Evolutionary conservation across 2,113 vertebrate genomes (phyloP), one percentile per base, ranked within the genome.

Genomic region (Chitala chitala): DNA sequence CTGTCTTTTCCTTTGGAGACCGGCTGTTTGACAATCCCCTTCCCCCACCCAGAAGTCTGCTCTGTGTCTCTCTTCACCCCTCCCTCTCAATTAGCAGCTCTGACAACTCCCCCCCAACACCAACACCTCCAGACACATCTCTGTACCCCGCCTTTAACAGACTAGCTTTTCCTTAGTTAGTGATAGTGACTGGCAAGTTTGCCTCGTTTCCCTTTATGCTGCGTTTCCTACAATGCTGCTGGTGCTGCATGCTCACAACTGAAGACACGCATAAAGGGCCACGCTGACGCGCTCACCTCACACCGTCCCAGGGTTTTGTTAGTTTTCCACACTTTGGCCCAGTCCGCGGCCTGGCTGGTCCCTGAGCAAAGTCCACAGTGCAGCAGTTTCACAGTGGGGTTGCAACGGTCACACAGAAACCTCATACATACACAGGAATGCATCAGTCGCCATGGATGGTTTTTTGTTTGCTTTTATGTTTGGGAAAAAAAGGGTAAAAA

Each of bases 131-230:
- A 38, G n/a, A 40, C 58, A 29, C 4, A 72, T 63, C 31, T 3
- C 63, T 12, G 36, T 54, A 7, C 54, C 70, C 9, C 7, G 13
- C 29, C 48, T 42, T 56, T 50, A 61, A 13, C 8, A 29, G 15
- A 22, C 26, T 44, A 22, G 17, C 48, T 36, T 51, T 51, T 68
- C 38, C 64, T 50, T 15, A 63, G 17, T 66, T 24, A 40, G 31
- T 55, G 50, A 17, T 40, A n/a, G n/a, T 65, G 75, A 71, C 17
- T 59, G 55, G 33, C 77, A 64, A 69, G 53, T 73, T 42, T 64
- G 40, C 22, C 53, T 50, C 51, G 26, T 17, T 20, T 20, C 24
- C 26, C 15, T 9, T 50, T 0, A 24, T 33, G 24, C 2, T 31
- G 2, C 24, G 40, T 46, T 3, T 42, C 63, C n/a, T 6, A 36